Evolutionary conservation across 2,113 vertebrate genomes (phyloP).

Genomic region (Micromys minutus): DNA sequence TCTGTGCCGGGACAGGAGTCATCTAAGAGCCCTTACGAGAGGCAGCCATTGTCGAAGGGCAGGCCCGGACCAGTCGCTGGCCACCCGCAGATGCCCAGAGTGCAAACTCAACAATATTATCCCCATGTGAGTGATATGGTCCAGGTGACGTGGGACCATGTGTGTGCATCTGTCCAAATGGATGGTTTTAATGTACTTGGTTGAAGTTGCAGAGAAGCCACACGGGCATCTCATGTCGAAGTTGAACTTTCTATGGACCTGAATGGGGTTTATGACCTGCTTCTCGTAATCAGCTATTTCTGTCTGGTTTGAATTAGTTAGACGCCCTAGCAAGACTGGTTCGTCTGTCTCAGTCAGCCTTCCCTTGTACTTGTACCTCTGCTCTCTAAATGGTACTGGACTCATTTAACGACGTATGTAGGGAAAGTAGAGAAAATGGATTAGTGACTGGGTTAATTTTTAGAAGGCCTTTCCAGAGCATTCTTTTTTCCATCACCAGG

Average conservation of each 20-base stretch:
- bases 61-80: slow-evolving; percentile 76
- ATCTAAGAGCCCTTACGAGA: slow-evolving; percentile 57
- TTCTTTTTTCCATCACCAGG: background rate
- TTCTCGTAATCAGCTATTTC: background rate
- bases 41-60: slow-evolving; percentile 75
- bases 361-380: background rate
- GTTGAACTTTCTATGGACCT: background rate
- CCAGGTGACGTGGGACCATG: background rate
- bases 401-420: background rate
- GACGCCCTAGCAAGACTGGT: background rate
- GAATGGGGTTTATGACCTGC: background rate
- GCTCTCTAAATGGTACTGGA: slow-evolving; percentile 1
- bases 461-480: slow-evolving; percentile 22
- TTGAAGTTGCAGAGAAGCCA: slow-evolving; percentile 11
- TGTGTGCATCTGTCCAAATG: background rate
- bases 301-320: slow-evolving; percentile 22
- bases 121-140: slow-evolving; percentile 82
- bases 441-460: slow-evolving; percentile 27
- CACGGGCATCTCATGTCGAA: background rate
- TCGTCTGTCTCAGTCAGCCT: background rate
- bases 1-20: slow-evolving; percentile 75
- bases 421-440: slow-evolving; percentile 15
- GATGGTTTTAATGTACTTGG: background rate
- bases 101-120: slow-evolving; percentile 86
- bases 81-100: slow-evolving; percentile 81